Conservation (phyloP, 2,797 vertebrate genomes). For the Hydrolagus colliei region DNA sequence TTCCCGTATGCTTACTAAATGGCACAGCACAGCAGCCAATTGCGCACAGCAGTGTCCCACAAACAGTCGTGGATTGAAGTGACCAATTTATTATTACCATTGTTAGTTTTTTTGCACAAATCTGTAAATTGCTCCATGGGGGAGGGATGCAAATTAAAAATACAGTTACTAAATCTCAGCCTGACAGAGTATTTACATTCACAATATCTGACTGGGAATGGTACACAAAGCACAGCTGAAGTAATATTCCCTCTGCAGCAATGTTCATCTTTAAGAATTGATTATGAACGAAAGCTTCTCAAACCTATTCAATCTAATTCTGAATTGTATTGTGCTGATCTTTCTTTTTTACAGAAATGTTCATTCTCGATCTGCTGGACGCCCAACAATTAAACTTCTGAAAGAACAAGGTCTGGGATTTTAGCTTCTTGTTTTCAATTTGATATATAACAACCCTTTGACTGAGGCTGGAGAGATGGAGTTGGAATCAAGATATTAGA, state of each 20-base stretch:
- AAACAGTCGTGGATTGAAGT: too few relatives aligned
- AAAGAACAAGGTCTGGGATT: slow-evolving; percentile 73
- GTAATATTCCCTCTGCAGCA: not conserved
- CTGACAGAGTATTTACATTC: not conserved
- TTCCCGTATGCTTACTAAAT: too few relatives aligned
- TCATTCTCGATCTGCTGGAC: slow-evolving; percentile 90
- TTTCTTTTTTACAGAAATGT: slow-evolving; percentile 70
- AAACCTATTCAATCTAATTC: slow-evolving; percentile 29
- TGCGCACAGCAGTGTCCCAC: too few relatives aligned
- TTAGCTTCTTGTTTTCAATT: slow-evolving; percentile 23
- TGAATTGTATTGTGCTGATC: not conserved
- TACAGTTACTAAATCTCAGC: not conserved
- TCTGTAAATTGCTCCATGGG: not conserved
- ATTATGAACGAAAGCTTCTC: slow-evolving; percentile 27
- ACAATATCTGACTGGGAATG: not conserved
- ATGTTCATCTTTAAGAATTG: not conserved
- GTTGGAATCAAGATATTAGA: too few relatives aligned
- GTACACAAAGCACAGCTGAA: not conserved
- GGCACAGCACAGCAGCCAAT: too few relatives aligned
- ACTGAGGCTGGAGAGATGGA: too few relatives aligned
- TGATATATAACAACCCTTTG: too few relatives aligned
- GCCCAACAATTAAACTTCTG: slow-evolving; percentile 85
- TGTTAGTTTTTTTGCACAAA: not conserved
- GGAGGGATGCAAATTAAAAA: not conserved
- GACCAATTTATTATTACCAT: too few relatives aligned